Evolutionary conservation across 2,797 vertebrate species (phyloP).

Genomic region (Delichon dasypus): DNA sequence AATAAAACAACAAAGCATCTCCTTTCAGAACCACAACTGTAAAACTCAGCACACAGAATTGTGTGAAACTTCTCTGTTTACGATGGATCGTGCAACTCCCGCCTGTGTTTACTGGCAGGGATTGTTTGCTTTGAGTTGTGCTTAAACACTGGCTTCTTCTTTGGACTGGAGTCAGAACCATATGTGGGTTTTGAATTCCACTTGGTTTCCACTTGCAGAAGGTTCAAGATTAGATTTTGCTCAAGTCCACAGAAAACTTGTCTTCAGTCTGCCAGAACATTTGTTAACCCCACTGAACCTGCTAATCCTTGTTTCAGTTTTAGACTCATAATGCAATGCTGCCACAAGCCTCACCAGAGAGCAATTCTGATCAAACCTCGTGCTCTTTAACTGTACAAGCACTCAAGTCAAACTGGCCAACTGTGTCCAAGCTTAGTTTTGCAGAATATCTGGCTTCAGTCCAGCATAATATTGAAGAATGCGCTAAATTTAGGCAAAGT

Average conservation of each 20-base stretch:
- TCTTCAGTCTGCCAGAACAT: not conserved
- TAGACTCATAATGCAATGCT: not conserved
- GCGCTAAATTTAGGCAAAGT: not conserved
- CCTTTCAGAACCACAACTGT: not conserved
- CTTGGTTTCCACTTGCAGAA: not conserved
- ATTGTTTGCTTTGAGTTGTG: not conserved
- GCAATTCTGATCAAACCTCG: not conserved
- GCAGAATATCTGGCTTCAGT: not conserved
- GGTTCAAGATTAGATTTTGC: not conserved
- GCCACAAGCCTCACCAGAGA: not conserved
- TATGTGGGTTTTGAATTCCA: not conserved
- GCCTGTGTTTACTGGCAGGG: not conserved
- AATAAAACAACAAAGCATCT: not conserved
- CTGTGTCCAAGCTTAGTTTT: not conserved
- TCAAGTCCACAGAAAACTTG: not conserved
- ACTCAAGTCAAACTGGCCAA: not conserved
- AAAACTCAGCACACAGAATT: not conserved
- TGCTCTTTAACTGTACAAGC: not conserved
- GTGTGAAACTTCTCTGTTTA: not conserved
- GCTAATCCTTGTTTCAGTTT: not conserved
- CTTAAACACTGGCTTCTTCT: not conserved
- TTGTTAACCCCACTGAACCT: not conserved
- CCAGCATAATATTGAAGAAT: not conserved
- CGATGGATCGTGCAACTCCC: not conserved
- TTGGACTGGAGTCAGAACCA: not conserved